phyloP scores from a whole-genome alignment of 2,888 invertebrate species.

The Bembecia ichneumoniformis region DNA sequence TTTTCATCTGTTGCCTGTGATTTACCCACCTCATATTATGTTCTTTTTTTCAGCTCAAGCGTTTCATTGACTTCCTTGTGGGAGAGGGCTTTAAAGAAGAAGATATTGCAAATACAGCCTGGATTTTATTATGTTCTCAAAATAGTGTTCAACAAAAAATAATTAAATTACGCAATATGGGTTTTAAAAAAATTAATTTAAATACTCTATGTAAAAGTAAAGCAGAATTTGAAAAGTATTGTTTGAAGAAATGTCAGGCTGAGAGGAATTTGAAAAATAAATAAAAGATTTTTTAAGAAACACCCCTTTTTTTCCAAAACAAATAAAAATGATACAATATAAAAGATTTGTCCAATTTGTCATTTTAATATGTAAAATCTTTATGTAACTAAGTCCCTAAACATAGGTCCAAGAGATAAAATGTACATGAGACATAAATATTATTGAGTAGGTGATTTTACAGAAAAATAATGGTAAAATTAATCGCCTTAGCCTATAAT shows the following conservation, averaged over 20 bases:
- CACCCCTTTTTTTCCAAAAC: too few species aligned
- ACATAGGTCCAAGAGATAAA: too few species aligned
- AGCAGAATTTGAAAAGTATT: slow-evolving; percentile 67
- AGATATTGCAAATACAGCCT: slow-evolving; percentile 68
- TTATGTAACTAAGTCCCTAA: too few species aligned
- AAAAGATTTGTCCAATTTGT: too few species aligned
- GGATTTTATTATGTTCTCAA: slow-evolving; percentile 69
- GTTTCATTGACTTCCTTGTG: slow-evolving; percentile 71
- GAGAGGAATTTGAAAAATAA: too few species aligned
- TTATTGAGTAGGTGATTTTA: too few species aligned
- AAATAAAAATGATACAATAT: too few species aligned
- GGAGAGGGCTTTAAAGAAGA: slow-evolving; percentile 63
- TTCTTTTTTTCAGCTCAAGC: slow-evolving; percentile 60
- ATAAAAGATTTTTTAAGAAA: neutral
- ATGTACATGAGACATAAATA: too few species aligned
- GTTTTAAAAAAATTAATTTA: slow-evolving; percentile 59
- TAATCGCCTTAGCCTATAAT: too few species aligned
- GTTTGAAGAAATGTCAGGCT: slow-evolving; percentile 14
- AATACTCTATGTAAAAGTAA: slow-evolving; percentile 71
- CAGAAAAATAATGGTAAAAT: too few species aligned
- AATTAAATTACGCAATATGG: slow-evolving; percentile 55
- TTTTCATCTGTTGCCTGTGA: slow-evolving; percentile 1
- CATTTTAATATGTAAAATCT: too few species aligned
- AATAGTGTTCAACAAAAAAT: slow-evolving; percentile 69
- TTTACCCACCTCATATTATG: too few species aligned